phyloP scores from a whole-genome alignment of 2,888 invertebrate species.

The Celastrina argiolus region DNA sequence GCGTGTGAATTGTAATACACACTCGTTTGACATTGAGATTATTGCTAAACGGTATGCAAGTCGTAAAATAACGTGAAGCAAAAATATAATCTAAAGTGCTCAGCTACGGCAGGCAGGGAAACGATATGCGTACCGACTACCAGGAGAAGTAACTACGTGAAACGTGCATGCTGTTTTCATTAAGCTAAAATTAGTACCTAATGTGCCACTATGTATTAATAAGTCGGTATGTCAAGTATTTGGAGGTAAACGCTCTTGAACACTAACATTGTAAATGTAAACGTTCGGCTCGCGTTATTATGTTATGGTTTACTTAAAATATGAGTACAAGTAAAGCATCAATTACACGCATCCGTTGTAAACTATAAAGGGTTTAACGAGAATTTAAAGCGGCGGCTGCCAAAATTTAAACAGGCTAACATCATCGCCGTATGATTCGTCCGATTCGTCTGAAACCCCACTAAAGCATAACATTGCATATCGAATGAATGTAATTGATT shows the following conservation, averaged over 20 bases:
- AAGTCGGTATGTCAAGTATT: slow-evolving; percentile 50
- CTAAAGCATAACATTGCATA: neutral
- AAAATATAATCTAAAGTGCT: slow-evolving; percentile 30
- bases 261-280: slow-evolving; percentile 39
- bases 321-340: neutral
- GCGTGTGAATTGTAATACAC: slow-evolving; percentile 47
- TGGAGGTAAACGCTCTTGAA: slow-evolving; percentile 50
- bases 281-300: slow-evolving; percentile 12
- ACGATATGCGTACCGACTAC: slow-evolving; percentile 53
- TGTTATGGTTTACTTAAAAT: slow-evolving; percentile 1
- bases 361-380: slow-evolving; percentile 4
- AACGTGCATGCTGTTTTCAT: slow-evolving; percentile 65
- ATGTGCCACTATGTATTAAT: slow-evolving; percentile 56
- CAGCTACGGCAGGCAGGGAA: slow-evolving; percentile 42
- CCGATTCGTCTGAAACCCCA: neutral
- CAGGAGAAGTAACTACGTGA: slow-evolving; percentile 43
- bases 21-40: slow-evolving; percentile 50
- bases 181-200: slow-evolving; percentile 59
- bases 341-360: slow-evolving; percentile 6
- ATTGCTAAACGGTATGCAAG: slow-evolving; percentile 43
- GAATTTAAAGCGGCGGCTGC: neutral
- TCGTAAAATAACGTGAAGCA: slow-evolving; percentile 42
- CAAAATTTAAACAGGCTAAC: neutral
- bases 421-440: neutral
- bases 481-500: neutral